A percentile compares a stretch with the other conserved stretches of the same genome.
phyloP scores from a whole-genome alignment of 2,888 invertebrate species.

The Dasypogon diadema region DNA sequence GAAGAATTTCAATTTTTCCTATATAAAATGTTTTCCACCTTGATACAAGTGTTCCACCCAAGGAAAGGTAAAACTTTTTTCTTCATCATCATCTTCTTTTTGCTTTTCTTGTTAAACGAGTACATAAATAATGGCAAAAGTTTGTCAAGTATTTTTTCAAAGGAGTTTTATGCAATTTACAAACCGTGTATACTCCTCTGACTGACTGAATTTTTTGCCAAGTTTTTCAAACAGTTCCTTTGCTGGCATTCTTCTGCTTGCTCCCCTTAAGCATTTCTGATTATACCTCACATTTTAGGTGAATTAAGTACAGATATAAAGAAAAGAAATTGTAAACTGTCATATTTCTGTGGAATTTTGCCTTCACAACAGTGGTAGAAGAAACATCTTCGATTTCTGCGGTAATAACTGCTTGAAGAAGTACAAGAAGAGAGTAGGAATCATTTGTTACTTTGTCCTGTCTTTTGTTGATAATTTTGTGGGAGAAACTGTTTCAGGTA shows the following conservation, averaged over 20 bases:
- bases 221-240: not conserved
- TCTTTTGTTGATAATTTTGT: too few species aligned
- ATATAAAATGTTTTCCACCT: slow-evolving; percentile 15
- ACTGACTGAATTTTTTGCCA: not conserved
- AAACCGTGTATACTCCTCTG: not conserved
- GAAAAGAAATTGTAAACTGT: slow-evolving; percentile 17
- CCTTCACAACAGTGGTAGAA: too few species aligned
- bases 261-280: not conserved
- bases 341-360: slow-evolving; percentile 6
- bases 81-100: too few species aligned
- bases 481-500: too few species aligned
- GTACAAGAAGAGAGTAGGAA: too few species aligned
- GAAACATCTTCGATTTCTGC: too few species aligned
- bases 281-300: not conserved
- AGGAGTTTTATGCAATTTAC: slow-evolving; percentile 29
- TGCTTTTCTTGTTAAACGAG: slow-evolving; percentile 15
- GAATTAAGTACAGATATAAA: slow-evolving; percentile 1
- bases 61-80: too few species aligned
- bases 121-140: slow-evolving; percentile 42
- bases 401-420: too few species aligned
- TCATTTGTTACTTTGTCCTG: too few species aligned
- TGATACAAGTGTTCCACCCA: too few species aligned
- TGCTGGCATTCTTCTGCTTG: not conserved
- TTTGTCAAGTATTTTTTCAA: slow-evolving; percentile 24
- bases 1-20: slow-evolving; percentile 8